Conservation (phyloP, 2,113 vertebrate genomes). For the Anguilla japonica region DNA sequence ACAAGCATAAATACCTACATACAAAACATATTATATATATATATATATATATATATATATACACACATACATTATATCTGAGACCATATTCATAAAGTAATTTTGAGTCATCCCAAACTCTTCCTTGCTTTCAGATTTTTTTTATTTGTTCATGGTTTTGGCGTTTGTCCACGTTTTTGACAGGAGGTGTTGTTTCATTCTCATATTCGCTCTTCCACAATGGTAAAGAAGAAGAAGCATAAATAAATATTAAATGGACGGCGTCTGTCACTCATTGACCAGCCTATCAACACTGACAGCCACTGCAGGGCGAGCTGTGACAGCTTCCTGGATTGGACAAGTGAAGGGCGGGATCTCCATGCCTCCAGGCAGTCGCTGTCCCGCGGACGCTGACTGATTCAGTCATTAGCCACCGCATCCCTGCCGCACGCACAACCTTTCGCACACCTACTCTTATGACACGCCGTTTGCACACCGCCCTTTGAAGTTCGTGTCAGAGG, state of each 20-base stretch:
- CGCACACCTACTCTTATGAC: neutral
- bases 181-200: too few relatives aligned
- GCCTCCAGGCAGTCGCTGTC: slow-evolving; percentile 37
- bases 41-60: too few relatives aligned
- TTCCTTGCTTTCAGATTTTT: neutral
- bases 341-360: slow-evolving; percentile 48
- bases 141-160: too few relatives aligned
- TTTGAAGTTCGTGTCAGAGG: too few relatives aligned
- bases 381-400: slow-evolving; percentile 31
- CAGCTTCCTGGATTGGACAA: slow-evolving; percentile 28
- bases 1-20: too few relatives aligned
- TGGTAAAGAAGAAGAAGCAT: neutral
- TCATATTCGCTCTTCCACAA: too few relatives aligned
- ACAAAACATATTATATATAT: too few relatives aligned
- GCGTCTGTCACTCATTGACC: slow-evolving; percentile 34
- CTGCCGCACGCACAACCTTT: slow-evolving; percentile 20
- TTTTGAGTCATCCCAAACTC: neutral
- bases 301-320: slow-evolving; percentile 35
- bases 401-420: slow-evolving; percentile 28
- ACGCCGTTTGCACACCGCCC: neutral
- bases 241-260: slow-evolving; percentile 55
- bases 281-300: slow-evolving; percentile 44
- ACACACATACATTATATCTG: too few relatives aligned
- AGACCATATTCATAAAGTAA: too few relatives aligned
- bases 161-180: too few relatives aligned